Conservation (phyloP, 2,113 vertebrate genomes). For the Emydura subglobosa region DNA sequence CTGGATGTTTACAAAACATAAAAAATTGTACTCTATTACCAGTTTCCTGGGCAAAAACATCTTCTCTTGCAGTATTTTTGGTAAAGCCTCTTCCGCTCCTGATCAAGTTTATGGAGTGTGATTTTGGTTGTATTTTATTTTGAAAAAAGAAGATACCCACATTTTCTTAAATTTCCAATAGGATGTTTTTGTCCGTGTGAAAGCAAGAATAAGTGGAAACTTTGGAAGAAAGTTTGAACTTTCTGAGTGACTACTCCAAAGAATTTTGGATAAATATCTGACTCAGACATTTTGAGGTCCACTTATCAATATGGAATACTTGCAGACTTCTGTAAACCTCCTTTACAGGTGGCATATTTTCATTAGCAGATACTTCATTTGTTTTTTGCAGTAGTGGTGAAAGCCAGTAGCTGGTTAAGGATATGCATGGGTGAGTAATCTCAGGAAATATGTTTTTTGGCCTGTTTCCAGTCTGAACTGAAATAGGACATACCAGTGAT, state of each 20-base stretch:
- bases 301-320: not conserved
- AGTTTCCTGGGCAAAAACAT: not conserved
- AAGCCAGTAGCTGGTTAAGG: not conserved
- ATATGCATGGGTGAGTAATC: not conserved
- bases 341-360: not conserved
- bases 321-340: not conserved
- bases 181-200: not conserved
- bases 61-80: not conserved
- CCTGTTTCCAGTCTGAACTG: constrained; percentile 7
- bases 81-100: too few relatives aligned
- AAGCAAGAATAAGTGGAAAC: not conserved
- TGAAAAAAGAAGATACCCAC: too few relatives aligned
- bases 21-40: not conserved
- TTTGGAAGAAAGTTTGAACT: not conserved
- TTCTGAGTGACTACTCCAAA: not conserved
- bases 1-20: not conserved
- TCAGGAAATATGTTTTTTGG: not conserved
- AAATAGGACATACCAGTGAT: not conserved
- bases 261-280: not conserved
- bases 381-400: not conserved
- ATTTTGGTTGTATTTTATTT: too few relatives aligned
- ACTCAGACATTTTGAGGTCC: not conserved
- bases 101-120: too few relatives aligned
- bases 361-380: not conserved
- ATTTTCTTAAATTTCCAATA: too few relatives aligned